Evolutionary conservation across 1,140 invertebrate genomes (phyloP), one percentile per base, ranked within the genome.

Genomic region (Popillia japonica): DNA sequence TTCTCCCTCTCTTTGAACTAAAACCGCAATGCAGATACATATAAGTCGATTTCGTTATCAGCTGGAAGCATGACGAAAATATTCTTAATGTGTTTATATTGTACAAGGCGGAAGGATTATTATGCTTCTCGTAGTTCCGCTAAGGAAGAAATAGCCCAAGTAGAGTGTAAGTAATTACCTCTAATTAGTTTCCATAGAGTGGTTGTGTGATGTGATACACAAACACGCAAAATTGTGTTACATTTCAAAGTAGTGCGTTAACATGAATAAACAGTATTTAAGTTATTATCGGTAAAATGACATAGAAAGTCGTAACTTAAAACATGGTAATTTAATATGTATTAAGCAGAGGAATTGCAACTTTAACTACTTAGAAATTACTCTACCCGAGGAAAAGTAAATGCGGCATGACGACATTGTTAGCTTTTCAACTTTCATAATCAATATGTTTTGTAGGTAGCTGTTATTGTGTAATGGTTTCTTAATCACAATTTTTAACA

Each of bases 31-130:
- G 48, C 48, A 55, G 48, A 55, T 55, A 55, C 17, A 55, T n/a
- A 55, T 55, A 55, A 55, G 48, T 55, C 48, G 48, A 55, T 55
- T 55, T 14, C 48, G 48, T 55, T 55, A 55, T 55, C 48, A 55
- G 48, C n/a, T 55, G 48, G 0, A n/a, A 55, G 17, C 48, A 55
- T 55, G 48, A 55, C 48, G 48, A 55, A 55, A 55, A 55, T 55
- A 55, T 55, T 14, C 48, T 55, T 55, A 55, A 55, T 55, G 14
- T 55, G 48, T 55, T 55, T 55, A 55, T 55, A 55, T 55, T 55
- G 14, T 55, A 55, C 17, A 55, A 55, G n/a, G n/a, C 11, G 48
- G 17, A 55, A 6, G 48, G 48, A 17, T 55, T 55, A 55, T 55
- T 55, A 55, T 55, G n/a, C 17, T n/a, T 17, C 48, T 55, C 14